Conservation (phyloP, 2,113 vertebrate species). For the Spermophilus dauricus region DNA sequence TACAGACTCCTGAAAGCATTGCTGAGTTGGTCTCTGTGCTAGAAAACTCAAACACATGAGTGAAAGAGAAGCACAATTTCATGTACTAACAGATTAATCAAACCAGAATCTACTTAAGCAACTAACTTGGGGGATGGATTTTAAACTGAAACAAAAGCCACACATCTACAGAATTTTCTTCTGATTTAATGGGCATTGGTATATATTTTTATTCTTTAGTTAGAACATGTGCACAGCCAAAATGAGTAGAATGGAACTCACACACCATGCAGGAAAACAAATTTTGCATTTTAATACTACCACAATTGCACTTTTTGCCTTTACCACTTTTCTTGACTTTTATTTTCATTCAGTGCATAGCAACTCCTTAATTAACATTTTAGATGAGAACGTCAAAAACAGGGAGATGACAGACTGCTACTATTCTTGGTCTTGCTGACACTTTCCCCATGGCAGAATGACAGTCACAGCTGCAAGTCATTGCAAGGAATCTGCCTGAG, state of each 20-base stretch:
- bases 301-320: constrained; percentile 64
- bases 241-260: not conserved
- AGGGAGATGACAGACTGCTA: constrained; percentile 85
- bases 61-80: not conserved
- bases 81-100: not conserved
- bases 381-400: constrained; percentile 79
- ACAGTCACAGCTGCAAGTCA: constrained; percentile 87
- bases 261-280: not conserved
- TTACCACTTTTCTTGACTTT: constrained; percentile 80
- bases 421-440: constrained; percentile 87
- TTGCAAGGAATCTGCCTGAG: constrained; percentile 85
- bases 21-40: not conserved
- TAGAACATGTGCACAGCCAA: not conserved
- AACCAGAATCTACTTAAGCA: constrained; percentile 16
- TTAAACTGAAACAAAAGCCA: not conserved
- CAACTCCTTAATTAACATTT: constrained; percentile 84
- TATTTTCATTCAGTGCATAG: constrained; percentile 80
- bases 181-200: not conserved
- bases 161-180: not conserved
- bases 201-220: not conserved
- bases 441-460: constrained; percentile 84
- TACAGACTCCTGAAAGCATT: not conserved
- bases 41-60: not conserved
- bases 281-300: not conserved
- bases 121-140: not conserved